Evolutionary conservation across 2,113 vertebrate species (phyloP), one percentile per base, ranked within the genome.

Genomic region (Pedionomus torquatus): DNA sequence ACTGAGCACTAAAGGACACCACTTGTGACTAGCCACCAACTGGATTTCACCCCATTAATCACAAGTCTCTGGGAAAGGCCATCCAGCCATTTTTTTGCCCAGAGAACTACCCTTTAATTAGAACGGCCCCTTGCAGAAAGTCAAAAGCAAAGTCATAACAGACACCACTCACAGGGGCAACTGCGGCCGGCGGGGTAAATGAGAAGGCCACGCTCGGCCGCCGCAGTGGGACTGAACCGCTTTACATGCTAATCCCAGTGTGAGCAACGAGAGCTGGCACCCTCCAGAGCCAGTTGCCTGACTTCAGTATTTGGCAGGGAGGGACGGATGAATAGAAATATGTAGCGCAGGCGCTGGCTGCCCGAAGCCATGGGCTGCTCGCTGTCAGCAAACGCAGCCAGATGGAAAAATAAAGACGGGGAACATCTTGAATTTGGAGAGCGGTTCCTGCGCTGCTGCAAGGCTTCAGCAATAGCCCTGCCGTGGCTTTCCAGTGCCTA

Each of bases 201-300:
- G 97, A 97, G 94, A 96, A 97, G 96, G 93, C 92, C 92, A 93
- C 3, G 2, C 92, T 84, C 5, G 0, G 91, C 77, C 95, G 94
- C 87, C 0, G 0, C 44, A 65, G 89, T 90, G 94, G n/a, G 31
- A 83, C 91, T 37, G 5, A 89, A 95, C 92, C 61, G 30, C 69
- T 76, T 96, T 89, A 96, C 89, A 93, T 96, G 98, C 95, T 98
- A 98, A 98, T 98, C 98, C 97, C 83, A 83, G 97, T 97, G 98
- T 94, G 87, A 98, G 97, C 97, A 97, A 98, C 81, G 95, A 93
- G 94, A 98, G 96, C 96, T 84, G 48, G 80, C 90, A 57, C 95
- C 95, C 89, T 97, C 95, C 49, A 0, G 86, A 96, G 96, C 94
- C 52, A 87, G 93, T 96, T 51, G 89, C 95, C 97, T 98, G 97